These are phyloP conservation scores for Apis cerana DNA, from an alignment of 1,140 invertebrate species.

Conservation along the genomic window DNA sequence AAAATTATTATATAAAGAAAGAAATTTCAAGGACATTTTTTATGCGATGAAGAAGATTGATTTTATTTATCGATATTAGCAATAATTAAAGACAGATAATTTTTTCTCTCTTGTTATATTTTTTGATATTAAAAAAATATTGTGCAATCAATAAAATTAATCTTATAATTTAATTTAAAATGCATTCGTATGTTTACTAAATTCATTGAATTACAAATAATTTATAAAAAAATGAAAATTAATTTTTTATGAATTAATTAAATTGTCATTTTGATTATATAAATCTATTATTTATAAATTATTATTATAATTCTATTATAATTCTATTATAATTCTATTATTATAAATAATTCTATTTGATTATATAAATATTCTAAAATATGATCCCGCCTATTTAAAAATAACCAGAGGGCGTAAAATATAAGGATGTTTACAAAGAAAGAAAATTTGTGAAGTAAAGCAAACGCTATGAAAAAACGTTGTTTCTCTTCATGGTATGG, in stretches of 20 bases:
- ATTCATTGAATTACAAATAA: not conserved
- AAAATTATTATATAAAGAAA: constrained; percentile 50
- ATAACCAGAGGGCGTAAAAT: constrained; percentile 58
- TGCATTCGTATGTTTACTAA: not conserved
- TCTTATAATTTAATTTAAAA: not conserved
- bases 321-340: too few relatives aligned
- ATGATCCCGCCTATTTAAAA: constrained; percentile 32
- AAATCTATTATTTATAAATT: too few relatives aligned
- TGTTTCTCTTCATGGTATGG: constrained; percentile 57
- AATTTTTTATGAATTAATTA: not conserved
- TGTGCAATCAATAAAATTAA: constrained; percentile 5
- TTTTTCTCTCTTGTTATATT: not conserved
- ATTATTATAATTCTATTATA: too few relatives aligned
- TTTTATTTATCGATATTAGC: not conserved
- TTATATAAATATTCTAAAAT: too few relatives aligned
- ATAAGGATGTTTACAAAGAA: constrained; percentile 63
- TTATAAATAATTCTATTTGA: too few relatives aligned
- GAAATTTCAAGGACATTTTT: constrained; percentile 19
- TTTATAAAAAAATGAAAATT: not conserved
- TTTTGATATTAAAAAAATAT: constrained; percentile 8
- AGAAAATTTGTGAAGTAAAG: constrained; percentile 48
- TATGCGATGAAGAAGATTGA: not conserved
- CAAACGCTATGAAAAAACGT: constrained; percentile 66
- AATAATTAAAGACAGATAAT: constrained; percentile 14
- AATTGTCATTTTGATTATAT: not conserved